Conservation (phyloP, 2,888 invertebrate genomes). For the Lepas anatifera region DNA sequence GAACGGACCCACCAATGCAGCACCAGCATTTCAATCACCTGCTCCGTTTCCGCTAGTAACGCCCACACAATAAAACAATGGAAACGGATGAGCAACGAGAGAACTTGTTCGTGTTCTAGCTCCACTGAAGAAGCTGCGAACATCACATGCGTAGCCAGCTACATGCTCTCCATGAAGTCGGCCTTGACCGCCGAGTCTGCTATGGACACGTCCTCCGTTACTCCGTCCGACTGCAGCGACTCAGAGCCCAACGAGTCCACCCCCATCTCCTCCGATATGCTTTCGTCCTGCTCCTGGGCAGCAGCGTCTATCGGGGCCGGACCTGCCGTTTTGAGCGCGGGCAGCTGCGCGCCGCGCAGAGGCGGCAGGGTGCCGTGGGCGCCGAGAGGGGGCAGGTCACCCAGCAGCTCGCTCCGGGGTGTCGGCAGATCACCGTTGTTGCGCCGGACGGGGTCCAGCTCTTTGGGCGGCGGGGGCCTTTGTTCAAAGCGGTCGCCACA, state of each 20-base stretch:
- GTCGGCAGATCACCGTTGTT: not conserved
- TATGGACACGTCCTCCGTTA: slow-evolving; percentile 3
- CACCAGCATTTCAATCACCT: too few relatives aligned
- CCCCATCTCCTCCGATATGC: not conserved
- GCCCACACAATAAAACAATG: too few relatives aligned
- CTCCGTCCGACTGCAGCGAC: not conserved
- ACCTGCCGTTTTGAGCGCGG: not conserved
- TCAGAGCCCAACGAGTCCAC: not conserved
- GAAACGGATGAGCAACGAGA: too few relatives aligned
- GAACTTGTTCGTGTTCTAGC: too few relatives aligned
- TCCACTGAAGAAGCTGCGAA: too few relatives aligned
- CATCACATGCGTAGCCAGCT: too few relatives aligned
- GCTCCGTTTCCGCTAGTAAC: too few relatives aligned
- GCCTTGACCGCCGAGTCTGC: not conserved
- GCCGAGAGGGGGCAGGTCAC: not conserved
- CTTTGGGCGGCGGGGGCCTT: not conserved
- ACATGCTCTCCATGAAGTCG: not conserved
- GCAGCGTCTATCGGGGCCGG: not conserved
- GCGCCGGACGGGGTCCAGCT: not conserved
- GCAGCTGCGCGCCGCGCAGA: not conserved
- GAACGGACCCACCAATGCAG: too few relatives aligned
- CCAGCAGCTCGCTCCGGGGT: not conserved
- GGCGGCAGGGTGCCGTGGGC: slow-evolving; percentile 1
- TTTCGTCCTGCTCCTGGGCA: not conserved
- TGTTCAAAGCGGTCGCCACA: not conserved